phyloP scores from a whole-genome alignment of 2,888 invertebrate species.

The Physocephala rufipes region DNA sequence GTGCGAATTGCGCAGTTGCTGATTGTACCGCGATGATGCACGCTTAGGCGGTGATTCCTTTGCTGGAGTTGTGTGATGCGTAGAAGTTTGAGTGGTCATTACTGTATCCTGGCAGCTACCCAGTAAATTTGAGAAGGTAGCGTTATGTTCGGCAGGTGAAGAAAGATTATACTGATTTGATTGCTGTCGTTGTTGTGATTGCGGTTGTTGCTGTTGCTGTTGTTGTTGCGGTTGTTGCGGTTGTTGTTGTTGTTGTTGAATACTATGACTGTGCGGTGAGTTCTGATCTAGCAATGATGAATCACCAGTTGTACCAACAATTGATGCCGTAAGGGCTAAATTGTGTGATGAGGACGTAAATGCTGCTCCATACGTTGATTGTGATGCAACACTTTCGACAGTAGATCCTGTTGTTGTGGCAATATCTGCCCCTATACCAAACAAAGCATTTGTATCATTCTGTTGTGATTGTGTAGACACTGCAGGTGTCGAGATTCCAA shows the following conservation, averaged over 20 bases:
- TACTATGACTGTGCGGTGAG: constrained; percentile 52
- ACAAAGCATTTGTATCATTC: constrained; percentile 35
- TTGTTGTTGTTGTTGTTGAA: constrained; percentile 42
- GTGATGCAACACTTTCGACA: constrained; percentile 30
- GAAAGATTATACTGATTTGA: constrained; percentile 50
- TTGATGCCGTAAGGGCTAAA: constrained; percentile 81
- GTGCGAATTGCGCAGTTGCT: constrained; percentile 51
- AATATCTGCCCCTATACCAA: constrained; percentile 39
- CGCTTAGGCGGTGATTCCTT: constrained; percentile 61
- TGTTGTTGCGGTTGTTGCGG: constrained; percentile 43
- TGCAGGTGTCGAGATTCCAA: constrained; percentile 22
- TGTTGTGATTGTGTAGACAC: constrained; percentile 22
- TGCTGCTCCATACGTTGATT: constrained; percentile 70
- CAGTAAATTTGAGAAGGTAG: constrained; percentile 50
- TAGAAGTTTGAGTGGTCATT: constrained; percentile 44
- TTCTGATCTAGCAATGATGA: constrained; percentile 52
- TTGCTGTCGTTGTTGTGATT: constrained; percentile 40
- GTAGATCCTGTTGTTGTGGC: constrained; percentile 51
- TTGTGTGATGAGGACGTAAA: constrained; percentile 86
- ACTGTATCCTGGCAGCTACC: constrained; percentile 51
- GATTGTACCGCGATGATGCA: constrained; percentile 53
- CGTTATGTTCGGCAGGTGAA: constrained; percentile 48
- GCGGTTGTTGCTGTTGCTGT: no score
- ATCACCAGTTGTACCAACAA: constrained; percentile 72
- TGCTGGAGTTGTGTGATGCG: constrained; percentile 45